Base-by-base conservation (phyloP, 2,888 invertebrate species). In the Pyrocoelia pectoralis region DNA sequence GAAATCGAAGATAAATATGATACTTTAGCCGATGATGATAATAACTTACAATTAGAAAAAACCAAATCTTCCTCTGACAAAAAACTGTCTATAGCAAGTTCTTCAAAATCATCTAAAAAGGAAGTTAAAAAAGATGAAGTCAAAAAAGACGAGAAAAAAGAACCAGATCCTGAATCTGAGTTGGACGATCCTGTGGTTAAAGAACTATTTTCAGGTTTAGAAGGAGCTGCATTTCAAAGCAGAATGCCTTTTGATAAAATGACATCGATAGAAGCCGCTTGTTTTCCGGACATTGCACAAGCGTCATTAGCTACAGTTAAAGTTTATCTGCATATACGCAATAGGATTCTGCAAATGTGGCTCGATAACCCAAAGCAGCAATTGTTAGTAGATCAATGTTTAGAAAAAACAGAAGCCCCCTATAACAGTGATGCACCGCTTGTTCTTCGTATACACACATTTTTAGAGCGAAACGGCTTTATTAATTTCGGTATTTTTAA, bases 401-500 rank as follows among this genome's bases (percentile, higher is more conserved):
- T 96, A 38, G 89, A 92, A 33, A 90, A 91, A 76, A 89, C 98
- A 80, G 91, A 92, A 83, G 86, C 93, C 4, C 98, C 98, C 0
- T 98, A 95, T 76, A 97, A 97, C 80, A 95, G 94, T 76, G 97
- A 98, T 81, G 88, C 90, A 2, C 88, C 89, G 6, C 82, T 98
- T 15, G 88, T 97, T 1, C 87, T 89, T 77, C 87, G 97, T 69
- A 88, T 95, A 24, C 96, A 96, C 82, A 91, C 93, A 0, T 99
- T 94, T 80, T 84, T 99, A 33, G 95, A 98, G 76, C 87, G 99
- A 46, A 95, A 98, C 81, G 98, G 98, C 1, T 96, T 94, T 75
- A 97, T 99, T 67, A 99, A 99, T 83, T 98, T 95, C 84, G 99
- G 99, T 0, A 91, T 97, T 52, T 99, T 95, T 81, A 95, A 96